Evolutionary conservation across 2,113 vertebrate species (phyloP).

Genomic region (Onychorhynchus coronatus): DNA sequence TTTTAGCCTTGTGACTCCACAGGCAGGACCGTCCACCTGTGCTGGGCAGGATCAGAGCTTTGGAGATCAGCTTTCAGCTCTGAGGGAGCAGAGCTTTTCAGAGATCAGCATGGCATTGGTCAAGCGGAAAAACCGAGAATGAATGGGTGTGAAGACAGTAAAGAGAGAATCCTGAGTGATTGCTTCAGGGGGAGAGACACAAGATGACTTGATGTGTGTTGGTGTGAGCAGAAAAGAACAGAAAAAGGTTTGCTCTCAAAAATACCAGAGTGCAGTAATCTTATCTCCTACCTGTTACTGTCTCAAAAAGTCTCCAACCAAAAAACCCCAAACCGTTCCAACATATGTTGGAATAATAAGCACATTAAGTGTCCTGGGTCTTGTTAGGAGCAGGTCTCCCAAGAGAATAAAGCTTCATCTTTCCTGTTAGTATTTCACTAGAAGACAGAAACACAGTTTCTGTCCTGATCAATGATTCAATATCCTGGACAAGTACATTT

Average conservation of each 20-base stretch:
- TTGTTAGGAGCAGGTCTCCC: background rate
- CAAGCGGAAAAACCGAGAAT: background rate
- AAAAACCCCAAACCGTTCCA: background rate
- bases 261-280: background rate
- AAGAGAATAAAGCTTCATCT: background rate
- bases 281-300: background rate
- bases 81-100: background rate
- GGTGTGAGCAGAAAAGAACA: background rate
- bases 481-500: background rate
- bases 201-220: background rate
- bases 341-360: background rate
- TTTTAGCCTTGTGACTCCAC: slow-evolving; percentile 50
- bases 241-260: background rate
- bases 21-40: slow-evolving; percentile 6
- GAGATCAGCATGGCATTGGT: background rate
- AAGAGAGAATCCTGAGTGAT: background rate
- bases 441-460: background rate
- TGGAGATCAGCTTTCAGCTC: background rate
- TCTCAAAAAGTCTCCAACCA: background rate
- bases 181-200: background rate
- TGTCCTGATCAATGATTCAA: background rate
- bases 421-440: background rate
- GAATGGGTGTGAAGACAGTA: background rate
- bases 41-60: background rate
- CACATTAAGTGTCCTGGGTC: background rate